Conservation (phyloP, 1,140 invertebrate species). For the Leucophenga varia region DNA sequence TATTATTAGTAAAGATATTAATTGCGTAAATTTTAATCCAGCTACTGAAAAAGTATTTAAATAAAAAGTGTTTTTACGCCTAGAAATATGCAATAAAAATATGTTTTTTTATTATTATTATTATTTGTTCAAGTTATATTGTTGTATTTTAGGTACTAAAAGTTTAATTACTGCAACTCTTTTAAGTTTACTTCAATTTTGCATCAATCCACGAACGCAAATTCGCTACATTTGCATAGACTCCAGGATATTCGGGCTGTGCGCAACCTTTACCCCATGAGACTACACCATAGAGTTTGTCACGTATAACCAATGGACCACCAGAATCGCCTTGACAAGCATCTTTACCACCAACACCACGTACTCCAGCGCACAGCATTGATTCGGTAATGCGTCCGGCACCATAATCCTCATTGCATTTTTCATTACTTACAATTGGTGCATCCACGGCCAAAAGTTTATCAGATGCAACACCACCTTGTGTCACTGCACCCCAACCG, state of each 20-base stretch:
- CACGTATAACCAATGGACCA: slow-evolving; percentile 48
- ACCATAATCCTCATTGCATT: slow-evolving; percentile 32
- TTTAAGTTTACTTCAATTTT: background rate
- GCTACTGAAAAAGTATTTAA: no score
- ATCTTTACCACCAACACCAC: slow-evolving; percentile 56
- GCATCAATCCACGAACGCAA: slow-evolving; percentile 55
- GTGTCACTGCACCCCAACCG: slow-evolving; percentile 53
- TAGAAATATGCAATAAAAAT: no score
- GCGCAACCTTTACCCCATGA: slow-evolving; percentile 72
- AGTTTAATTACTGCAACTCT: background rate
- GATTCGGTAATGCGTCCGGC: slow-evolving; percentile 48
- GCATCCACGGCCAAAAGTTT: slow-evolving; percentile 36
- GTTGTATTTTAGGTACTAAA: background rate
- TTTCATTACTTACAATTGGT: slow-evolving; percentile 33
- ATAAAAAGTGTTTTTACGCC: no score
- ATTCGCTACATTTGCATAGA: slow-evolving; percentile 66
- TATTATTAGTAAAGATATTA: no score
- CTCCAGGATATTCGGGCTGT: slow-evolving; percentile 62
- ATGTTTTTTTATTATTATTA: no score
- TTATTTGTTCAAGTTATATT: no score
- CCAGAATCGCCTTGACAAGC: slow-evolving; percentile 60
- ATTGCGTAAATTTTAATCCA: no score
- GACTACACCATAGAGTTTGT: slow-evolving; percentile 62
- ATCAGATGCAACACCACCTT: slow-evolving; percentile 25
- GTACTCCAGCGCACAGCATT: slow-evolving; percentile 63